Evolutionary conservation across 2,888 invertebrate genomes (phyloP), one percentile per base, ranked within the genome.

Genomic region (Oligia strigilis): DNA sequence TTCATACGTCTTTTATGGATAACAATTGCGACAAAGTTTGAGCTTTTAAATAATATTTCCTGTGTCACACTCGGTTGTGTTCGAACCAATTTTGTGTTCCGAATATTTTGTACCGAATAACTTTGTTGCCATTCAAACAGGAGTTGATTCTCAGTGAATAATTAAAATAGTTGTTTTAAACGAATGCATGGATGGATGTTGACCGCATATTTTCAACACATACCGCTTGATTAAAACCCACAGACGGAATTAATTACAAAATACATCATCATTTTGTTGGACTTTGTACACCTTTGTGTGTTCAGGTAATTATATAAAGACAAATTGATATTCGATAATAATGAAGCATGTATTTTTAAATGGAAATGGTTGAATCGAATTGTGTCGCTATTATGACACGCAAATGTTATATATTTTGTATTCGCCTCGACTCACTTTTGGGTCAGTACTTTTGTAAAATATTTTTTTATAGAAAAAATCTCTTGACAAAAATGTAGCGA

Each of bases 141-240:
- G 88, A 91, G 91, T 92, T 91, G 91, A 90, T 92, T 92, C 87
- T 86, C 89, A 87, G 88, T 93, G 92, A 92, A 95, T 95, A 94
- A 94, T 95, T 94, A 92, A 95, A 94, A 95, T 93, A 91, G 91
- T 93, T 92, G 88, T 92, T 91, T 93, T 93, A 92, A 92, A 92
- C 91, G 89, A 90, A 93, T 93, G 92, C 91, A 92, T 40, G 36
- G 36, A 29, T 91, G 91, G 88, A 90, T 88, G 89, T 90, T 91
- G 92, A 94, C 94, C 94, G 92, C 94, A 92, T 92, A 93, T 93
- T 94, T 94, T 93, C 92, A 91, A 90, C 90, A 90, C 88, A 91
- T 91, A 91, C 86, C 84, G 93, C 92, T 93, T 94, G 92, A 95
- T 94, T 93, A 93, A 93, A 94, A 92, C 89, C 92, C 92, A 88